Percentiles rank a stretch among this genome's conserved stretches.
Conservation (phyloP, 2,797 vertebrate species). For the Xiphophorus birchmanni region DNA sequence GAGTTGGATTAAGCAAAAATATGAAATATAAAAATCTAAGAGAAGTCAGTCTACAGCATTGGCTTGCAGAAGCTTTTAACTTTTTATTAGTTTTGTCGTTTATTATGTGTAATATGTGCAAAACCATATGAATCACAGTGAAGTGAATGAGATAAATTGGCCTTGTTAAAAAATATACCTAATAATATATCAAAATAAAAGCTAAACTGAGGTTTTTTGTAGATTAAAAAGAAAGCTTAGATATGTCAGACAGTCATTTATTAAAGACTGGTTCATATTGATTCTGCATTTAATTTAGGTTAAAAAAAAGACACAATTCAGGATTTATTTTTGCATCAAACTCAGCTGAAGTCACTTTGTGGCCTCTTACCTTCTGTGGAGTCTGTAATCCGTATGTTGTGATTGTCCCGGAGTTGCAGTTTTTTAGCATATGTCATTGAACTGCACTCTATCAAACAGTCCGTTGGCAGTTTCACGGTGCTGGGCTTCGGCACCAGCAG, state of each 20-base stretch:
- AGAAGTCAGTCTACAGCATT: neutral
- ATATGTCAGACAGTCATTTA: neutral
- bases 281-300: neutral
- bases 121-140: neutral
- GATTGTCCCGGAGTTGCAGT: constrained; percentile 53
- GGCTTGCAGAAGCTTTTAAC: neutral
- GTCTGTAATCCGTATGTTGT: constrained; percentile 68
- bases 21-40: neutral
- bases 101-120: neutral
- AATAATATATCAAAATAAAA: neutral
- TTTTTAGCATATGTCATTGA: constrained; percentile 67
- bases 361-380: constrained; percentile 68
- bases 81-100: neutral
- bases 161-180: neutral
- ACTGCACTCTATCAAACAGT: constrained; percentile 76
- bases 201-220: neutral
- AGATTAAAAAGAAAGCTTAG: neutral
- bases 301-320: neutral
- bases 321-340: neutral
- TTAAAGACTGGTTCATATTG: neutral
- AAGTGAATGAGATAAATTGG: neutral
- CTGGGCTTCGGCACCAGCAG: constrained; percentile 41
- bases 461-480: constrained; percentile 35
- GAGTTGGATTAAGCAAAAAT: neutral
- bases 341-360: neutral